Evolutionary conservation across 2,797 vertebrate species (phyloP).

Genomic region (Girardinus metallicus): DNA sequence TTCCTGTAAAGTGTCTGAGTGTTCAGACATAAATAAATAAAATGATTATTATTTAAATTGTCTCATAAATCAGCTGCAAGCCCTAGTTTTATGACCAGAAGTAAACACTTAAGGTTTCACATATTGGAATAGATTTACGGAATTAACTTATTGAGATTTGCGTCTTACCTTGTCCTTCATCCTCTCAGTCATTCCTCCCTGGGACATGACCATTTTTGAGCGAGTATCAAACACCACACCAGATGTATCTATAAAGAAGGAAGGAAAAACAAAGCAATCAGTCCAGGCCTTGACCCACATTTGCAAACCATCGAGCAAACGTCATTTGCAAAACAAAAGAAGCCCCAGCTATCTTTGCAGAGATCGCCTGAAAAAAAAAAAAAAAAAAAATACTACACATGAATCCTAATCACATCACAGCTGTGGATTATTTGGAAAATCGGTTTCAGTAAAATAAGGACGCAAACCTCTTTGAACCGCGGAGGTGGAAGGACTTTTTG

Average conservation of each 20-base stretch:
- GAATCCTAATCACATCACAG: not conserved
- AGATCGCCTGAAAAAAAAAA: slow-evolving; percentile 33
- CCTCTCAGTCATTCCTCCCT: slow-evolving; percentile 91
- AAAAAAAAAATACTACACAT: not conserved
- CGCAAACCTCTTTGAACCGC: not conserved
- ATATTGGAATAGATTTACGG: not conserved
- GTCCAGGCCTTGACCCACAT: slow-evolving; percentile 23
- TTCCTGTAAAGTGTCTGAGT: too few species aligned
- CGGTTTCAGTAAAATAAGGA: not conserved
- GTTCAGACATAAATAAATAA: too few species aligned
- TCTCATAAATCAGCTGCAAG: not conserved
- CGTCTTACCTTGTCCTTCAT: slow-evolving; percentile 96
- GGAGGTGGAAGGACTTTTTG: slow-evolving; percentile 9
- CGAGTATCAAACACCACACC: slow-evolving; percentile 96
- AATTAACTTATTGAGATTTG: not conserved
- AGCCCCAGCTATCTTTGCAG: slow-evolving; percentile 10
- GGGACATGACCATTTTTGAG: slow-evolving; percentile 95
- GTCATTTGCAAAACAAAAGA: slow-evolving; percentile 79
- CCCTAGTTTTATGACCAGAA: not conserved
- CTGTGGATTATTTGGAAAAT: slow-evolving; percentile 6
- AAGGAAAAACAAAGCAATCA: slow-evolving; percentile 11
- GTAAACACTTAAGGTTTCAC: not conserved
- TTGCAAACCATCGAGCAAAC: slow-evolving; percentile 57
- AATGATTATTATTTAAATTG: too few species aligned
- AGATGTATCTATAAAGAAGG: slow-evolving; percentile 82